These are phyloP conservation scores for Brachyalestes nurse DNA, from an alignment of 2,797 vertebrate species.

Conservation along the genomic window DNA sequence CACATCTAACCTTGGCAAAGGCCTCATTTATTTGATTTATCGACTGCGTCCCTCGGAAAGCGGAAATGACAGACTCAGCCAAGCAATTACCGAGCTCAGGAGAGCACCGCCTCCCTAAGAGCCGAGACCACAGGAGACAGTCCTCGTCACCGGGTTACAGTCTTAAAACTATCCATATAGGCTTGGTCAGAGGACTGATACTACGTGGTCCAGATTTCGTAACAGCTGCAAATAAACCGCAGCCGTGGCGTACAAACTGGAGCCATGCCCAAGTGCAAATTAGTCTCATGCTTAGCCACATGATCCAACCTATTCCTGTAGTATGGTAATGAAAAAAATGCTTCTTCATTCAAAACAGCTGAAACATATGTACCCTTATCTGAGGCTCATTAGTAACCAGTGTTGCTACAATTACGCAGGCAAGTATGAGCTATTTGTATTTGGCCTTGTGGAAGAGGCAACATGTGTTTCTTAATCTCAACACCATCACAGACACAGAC, in stretches of 20 bases:
- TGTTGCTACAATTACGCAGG: conserved; percentile 35
- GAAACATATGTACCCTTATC: not conserved
- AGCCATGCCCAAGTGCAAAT: not conserved
- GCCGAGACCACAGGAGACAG: conserved; percentile 17
- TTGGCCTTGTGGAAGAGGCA: conserved; percentile 39
- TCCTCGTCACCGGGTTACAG: conserved; percentile 19
- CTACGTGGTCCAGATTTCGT: not conserved
- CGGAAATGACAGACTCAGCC: conserved; percentile 61
- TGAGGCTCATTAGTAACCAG: conserved; percentile 45
- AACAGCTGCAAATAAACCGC: conserved; percentile 11
- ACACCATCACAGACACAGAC: conserved; percentile 53
- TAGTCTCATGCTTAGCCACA: no score
- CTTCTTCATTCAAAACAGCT: not conserved
- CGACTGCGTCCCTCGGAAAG: conserved; percentile 55
- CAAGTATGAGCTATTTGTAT: conserved; percentile 35
- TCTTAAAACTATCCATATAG: conserved; percentile 2
- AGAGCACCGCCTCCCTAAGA: conserved; percentile 31
- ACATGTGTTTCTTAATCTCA: conserved; percentile 62
- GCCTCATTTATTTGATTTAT: conserved; percentile 68
- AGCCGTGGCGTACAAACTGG: conserved; percentile 20
- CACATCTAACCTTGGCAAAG: conserved; percentile 56
- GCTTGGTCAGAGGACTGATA: not conserved
- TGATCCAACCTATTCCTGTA: no score
- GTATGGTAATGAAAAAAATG: no score
- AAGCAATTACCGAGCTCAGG: conserved; percentile 58